Evolutionary conservation across 1,140 invertebrate species (phyloP).

Genomic region (Drepana arcuata): DNA sequence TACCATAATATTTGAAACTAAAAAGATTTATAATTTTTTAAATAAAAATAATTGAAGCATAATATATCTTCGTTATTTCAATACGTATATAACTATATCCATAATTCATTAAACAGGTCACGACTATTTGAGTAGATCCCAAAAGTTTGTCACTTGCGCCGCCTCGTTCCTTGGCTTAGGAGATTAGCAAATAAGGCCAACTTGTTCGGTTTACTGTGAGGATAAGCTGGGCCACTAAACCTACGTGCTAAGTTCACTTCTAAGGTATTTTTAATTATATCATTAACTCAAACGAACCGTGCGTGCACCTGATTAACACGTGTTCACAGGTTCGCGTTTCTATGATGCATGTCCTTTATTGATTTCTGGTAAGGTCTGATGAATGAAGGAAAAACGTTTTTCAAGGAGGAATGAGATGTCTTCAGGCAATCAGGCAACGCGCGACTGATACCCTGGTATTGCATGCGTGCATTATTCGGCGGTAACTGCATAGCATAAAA

Average conservation of each 20-base stretch:
- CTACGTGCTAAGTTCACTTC: slow-evolving; percentile 30
- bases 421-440: too few species aligned
- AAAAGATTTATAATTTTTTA: too few species aligned
- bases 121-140: too few species aligned
- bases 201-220: slow-evolving; percentile 43
- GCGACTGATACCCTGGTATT: too few species aligned
- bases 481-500: neutral
- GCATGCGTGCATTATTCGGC: too few species aligned
- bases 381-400: too few species aligned
- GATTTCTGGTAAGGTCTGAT: too few species aligned
- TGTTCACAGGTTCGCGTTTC: neutral
- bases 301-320: slow-evolving; percentile 47
- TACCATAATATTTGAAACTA: too few species aligned
- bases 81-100: too few species aligned
- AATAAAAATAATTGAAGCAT: neutral
- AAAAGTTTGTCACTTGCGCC: slow-evolving; percentile 41
- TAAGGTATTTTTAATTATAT: slow-evolving; percentile 63
- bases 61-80: neutral
- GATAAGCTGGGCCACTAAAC: slow-evolving; percentile 33
- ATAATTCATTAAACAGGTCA: too few species aligned
- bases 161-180: slow-evolving; percentile 38
- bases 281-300: slow-evolving; percentile 48
- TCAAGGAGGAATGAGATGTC: too few species aligned
- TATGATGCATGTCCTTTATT: too few species aligned
- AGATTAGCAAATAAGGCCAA: slow-evolving; percentile 48